Evolutionary conservation across 1,140 invertebrate genomes (phyloP).

Genomic region (Magallana ariakensis): DNA sequence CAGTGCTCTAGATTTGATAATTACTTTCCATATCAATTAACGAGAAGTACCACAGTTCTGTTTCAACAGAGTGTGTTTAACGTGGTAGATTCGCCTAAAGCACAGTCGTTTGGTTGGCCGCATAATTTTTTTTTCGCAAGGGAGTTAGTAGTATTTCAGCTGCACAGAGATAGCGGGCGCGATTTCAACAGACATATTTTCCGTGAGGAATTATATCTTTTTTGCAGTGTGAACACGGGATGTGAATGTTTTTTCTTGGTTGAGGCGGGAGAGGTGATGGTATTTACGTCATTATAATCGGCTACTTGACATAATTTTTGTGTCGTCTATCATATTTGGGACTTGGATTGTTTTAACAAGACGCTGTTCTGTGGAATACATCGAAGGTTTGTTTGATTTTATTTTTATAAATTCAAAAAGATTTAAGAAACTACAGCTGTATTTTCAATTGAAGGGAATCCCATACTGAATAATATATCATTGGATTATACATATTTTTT

Average conservation of each 20-base stretch:
- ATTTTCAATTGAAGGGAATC: too few species aligned
- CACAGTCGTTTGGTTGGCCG: constrained; percentile 13
- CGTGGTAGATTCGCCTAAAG: constrained; percentile 23
- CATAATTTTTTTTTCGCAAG: constrained; percentile 23
- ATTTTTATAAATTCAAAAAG: too few species aligned
- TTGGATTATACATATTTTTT: too few species aligned
- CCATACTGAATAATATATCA: too few species aligned
- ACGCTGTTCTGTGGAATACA: constrained; percentile 8
- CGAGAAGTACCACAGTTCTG: background rate
- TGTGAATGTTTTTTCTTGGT: constrained; percentile 34
- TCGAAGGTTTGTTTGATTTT: background rate
- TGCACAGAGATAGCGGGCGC: constrained; percentile 24
- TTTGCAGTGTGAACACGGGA: constrained; percentile 32
- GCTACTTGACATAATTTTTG: constrained; percentile 28
- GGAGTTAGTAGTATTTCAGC: constrained; percentile 23
- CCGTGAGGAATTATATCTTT: constrained; percentile 33
- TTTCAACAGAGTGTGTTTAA: background rate
- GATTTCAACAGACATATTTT: constrained; percentile 16
- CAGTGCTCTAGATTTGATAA: constrained; percentile 29
- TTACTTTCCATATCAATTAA: constrained; percentile 33
- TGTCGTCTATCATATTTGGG: constrained; percentile 19
- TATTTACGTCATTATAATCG: constrained; percentile 16
- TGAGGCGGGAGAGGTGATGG: constrained; percentile 25
- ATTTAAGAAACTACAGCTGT: too few species aligned
- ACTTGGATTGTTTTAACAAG: background rate